A percentile compares a stretch with the other conserved stretches of the same genome.
Evolutionary conservation across 1,140 invertebrate genomes (phyloP).

Genomic region (Drosophila bocqueti): DNA sequence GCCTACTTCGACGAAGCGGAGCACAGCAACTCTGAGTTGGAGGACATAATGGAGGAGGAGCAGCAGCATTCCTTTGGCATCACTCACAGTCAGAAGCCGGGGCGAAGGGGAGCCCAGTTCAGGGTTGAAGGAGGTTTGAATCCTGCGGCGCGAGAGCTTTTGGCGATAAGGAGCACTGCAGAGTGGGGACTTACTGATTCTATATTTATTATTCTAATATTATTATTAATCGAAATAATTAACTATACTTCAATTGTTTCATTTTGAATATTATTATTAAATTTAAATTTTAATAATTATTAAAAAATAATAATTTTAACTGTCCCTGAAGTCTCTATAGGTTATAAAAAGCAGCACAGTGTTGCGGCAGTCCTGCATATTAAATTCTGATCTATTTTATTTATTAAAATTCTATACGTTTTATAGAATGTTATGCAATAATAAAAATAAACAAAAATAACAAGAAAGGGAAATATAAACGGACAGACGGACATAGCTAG

Average conservation of each 20-base stretch:
- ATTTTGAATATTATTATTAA: too few relatives aligned
- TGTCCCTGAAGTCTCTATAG: not conserved
- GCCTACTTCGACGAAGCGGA: constrained; percentile 76
- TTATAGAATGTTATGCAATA: too few relatives aligned
- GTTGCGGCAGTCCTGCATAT: too few relatives aligned
- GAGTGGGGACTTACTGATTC: not conserved
- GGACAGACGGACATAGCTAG: too few relatives aligned
- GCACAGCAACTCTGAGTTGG: constrained; percentile 70
- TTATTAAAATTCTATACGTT: too few relatives aligned
- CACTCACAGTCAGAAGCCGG: too few relatives aligned
- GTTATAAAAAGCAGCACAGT: not conserved
- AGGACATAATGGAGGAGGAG: constrained; percentile 76
- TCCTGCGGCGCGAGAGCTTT: constrained; percentile 21
- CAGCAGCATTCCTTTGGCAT: too few relatives aligned
- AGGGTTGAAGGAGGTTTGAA: constrained; percentile 39
- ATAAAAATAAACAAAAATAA: too few relatives aligned
- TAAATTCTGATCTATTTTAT: too few relatives aligned
- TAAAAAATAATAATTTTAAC: fast-evolving
- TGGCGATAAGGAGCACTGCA: not conserved
- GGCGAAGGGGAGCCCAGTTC: constrained; percentile 15
- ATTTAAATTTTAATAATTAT: not conserved
- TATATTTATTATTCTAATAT: not conserved
- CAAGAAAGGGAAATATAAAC: too few relatives aligned
- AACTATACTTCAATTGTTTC: too few relatives aligned
- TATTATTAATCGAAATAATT: not conserved